These are phyloP conservation scores for Nibea coibor DNA, from an alignment of 2,113 vertebrate species.

Conservation along the genomic window DNA sequence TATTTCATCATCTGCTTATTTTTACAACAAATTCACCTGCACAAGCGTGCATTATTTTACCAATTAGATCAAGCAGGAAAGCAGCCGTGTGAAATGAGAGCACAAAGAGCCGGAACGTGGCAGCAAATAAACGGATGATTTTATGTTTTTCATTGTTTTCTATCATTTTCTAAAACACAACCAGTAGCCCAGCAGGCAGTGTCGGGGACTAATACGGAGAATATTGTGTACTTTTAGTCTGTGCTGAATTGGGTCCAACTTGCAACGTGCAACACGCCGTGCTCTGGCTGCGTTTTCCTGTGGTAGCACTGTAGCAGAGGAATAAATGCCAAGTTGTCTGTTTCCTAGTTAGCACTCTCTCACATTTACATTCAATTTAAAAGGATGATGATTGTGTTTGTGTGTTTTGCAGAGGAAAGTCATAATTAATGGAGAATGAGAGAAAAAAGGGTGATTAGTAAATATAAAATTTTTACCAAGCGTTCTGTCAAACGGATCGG, in stretches of 20 bases:
- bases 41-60: neutral
- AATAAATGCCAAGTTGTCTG: slow-evolving; percentile 46
- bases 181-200: slow-evolving; percentile 40
- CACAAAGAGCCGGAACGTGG: neutral
- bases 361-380: slow-evolving; percentile 32
- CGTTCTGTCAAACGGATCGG: neutral
- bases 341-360: slow-evolving; percentile 38
- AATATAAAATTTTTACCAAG: neutral
- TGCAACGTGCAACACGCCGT: slow-evolving; percentile 9
- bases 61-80: slow-evolving; percentile 5
- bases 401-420: slow-evolving; percentile 1
- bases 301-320: slow-evolving; percentile 18
- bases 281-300: slow-evolving; percentile 32
- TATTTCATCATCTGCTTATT: slow-evolving; percentile 16
- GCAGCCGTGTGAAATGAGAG: neutral
- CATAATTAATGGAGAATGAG: slow-evolving; percentile 8
- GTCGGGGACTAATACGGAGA: slow-evolving; percentile 28
- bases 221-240: slow-evolving; percentile 43
- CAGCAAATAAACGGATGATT: slow-evolving; percentile 1
- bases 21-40: neutral
- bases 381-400: slow-evolving; percentile 15
- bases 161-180: slow-evolving; percentile 25
- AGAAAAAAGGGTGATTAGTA: neutral
- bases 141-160: slow-evolving; percentile 32
- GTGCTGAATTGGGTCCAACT: slow-evolving; percentile 34